A percentile compares a stretch with the other conserved stretches of the same genome.
Conservation (phyloP, 1,140 invertebrate species). For the Aplysia californica region DNA sequence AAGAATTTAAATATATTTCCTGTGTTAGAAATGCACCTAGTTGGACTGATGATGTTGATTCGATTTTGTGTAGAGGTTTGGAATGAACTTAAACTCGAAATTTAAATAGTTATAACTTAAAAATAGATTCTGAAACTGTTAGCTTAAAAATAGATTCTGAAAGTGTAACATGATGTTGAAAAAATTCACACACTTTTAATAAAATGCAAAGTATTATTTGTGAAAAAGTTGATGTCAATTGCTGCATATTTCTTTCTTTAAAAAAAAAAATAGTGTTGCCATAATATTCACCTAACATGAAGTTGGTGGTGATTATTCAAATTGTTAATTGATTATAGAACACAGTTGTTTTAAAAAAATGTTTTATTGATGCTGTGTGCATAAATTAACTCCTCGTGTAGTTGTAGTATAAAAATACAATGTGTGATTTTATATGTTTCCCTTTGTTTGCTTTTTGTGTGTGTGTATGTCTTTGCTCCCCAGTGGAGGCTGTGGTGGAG, state of each 20-base stretch:
- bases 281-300: not conserved
- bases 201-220: too few relatives aligned
- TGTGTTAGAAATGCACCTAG: not conserved
- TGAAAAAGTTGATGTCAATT: too few relatives aligned
- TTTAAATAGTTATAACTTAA: too few relatives aligned
- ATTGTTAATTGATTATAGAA: not conserved
- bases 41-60: not conserved
- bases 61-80: not conserved
- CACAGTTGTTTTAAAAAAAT: not conserved
- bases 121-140: too few relatives aligned
- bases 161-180: not conserved
- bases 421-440: not conserved
- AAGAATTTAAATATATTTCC: not conserved
- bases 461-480: conserved; percentile 29
- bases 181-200: too few relatives aligned
- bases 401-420: not conserved
- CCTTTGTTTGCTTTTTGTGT: not conserved
- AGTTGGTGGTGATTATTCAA: not conserved
- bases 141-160: too few relatives aligned
- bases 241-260: not conserved
- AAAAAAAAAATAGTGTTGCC: not conserved
- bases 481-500: conserved; percentile 65
- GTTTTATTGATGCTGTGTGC: too few relatives aligned
- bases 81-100: not conserved
- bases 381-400: not conserved